Percentiles rank a stretch among this genome's conserved stretches.
These are phyloP conservation scores for Hassar affinis DNA, from an alignment of 2,113 vertebrate genomes.

Conservation along the genomic window DNA sequence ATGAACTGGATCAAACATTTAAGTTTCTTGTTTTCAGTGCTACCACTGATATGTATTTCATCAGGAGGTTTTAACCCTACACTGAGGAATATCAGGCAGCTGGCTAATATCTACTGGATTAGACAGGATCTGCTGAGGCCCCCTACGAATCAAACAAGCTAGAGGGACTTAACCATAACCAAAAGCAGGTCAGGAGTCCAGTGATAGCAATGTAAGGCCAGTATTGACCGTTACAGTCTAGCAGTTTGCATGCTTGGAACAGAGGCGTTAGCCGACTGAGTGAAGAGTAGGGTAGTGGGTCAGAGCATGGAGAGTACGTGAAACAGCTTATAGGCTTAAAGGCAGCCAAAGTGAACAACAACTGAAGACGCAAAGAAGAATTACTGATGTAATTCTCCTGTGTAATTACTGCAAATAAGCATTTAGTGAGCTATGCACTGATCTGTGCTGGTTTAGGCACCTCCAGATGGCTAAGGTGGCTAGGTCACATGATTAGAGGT, in stretches of 20 bases:
- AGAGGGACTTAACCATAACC: conserved; percentile 22
- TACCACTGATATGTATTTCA: background rate
- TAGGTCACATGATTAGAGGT: background rate
- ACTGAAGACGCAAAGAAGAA: background rate
- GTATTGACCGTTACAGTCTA: background rate
- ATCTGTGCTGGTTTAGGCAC: background rate
- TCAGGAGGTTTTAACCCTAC: conserved; percentile 2
- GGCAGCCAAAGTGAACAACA: background rate
- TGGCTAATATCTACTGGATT: conserved; percentile 45
- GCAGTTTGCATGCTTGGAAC: background rate
- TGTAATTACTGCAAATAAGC: background rate
- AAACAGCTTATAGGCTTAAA: conserved; percentile 11
- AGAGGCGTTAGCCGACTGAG: conserved; percentile 5
- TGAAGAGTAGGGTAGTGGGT: conserved; percentile 14
- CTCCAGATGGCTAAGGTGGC: background rate
- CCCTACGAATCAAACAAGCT: conserved; percentile 20
- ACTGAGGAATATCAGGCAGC: conserved; percentile 37
- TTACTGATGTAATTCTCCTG: background rate
- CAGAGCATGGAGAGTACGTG: background rate
- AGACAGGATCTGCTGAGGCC: conserved; percentile 37
- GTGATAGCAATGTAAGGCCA: conserved; percentile 11
- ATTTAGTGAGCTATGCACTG: background rate
- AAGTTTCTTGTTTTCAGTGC: background rate
- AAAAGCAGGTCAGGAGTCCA: conserved; percentile 39
- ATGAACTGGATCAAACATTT: background rate